These are phyloP conservation scores for Pachyramphus minor DNA, from an alignment of 2,113 vertebrate species.

Conservation along the genomic window DNA sequence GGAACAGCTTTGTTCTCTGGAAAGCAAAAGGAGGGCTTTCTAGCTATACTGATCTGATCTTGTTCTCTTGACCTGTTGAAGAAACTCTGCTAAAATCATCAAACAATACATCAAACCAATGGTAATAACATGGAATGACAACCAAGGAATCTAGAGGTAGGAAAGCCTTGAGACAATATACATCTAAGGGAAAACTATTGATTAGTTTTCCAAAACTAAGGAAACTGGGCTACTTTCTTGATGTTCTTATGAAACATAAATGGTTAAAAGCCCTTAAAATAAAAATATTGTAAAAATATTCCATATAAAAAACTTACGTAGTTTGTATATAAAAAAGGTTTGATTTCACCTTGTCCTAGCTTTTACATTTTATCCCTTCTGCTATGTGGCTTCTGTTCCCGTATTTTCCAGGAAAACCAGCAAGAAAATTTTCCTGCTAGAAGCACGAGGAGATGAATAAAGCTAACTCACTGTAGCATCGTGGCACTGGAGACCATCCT, in stretches of 20 bases:
- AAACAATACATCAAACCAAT: background rate
- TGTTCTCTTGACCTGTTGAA: background rate
- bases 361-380: background rate
- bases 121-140: background rate
- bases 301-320: background rate
- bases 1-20: background rate
- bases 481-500: constrained; percentile 70
- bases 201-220: background rate
- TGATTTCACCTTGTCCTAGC: background rate
- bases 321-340: background rate
- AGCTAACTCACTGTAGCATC: constrained; percentile 70
- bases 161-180: background rate
- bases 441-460: background rate
- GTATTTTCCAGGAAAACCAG: background rate
- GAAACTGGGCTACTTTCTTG: background rate
- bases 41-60: background rate
- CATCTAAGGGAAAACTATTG: background rate
- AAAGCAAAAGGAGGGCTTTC: background rate
- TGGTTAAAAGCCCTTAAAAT: background rate
- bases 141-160: background rate
- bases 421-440: background rate
- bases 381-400: background rate
- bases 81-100: background rate
- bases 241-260: background rate
- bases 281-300: background rate